These are phyloP conservation scores for Oryzias celebensis DNA, from an alignment of 2,113 vertebrate species.

Conservation along the genomic window DNA sequence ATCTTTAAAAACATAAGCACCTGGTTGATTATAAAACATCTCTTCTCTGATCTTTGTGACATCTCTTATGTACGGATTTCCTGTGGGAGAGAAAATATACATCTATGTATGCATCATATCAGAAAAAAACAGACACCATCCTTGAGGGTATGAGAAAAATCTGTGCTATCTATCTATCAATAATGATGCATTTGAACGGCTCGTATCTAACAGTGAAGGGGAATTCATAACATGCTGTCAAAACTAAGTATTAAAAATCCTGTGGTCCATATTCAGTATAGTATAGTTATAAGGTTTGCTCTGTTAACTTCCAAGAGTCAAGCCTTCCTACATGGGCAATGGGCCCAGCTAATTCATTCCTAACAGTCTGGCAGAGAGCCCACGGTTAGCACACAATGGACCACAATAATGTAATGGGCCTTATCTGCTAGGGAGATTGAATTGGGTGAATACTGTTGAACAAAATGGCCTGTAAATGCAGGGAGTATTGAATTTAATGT, in stretches of 20 bases:
- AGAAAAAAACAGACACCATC: too few species aligned
- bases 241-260: constrained; percentile 27
- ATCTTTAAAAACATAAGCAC: too few species aligned
- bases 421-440: constrained; percentile 65
- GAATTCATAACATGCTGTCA: constrained; percentile 13
- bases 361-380: constrained; percentile 63
- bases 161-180: background rate
- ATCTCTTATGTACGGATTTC: too few species aligned
- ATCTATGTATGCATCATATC: too few species aligned
- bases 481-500: constrained; percentile 69
- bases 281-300: constrained; percentile 31
- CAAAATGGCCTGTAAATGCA: constrained; percentile 70
- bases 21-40: too few species aligned
- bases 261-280: constrained; percentile 28
- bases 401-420: constrained; percentile 73
- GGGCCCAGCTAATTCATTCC: constrained; percentile 73
- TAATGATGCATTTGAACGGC: background rate
- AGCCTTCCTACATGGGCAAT: constrained; percentile 59
- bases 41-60: too few species aligned
- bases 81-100: too few species aligned
- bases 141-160: background rate
- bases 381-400: constrained; percentile 61
- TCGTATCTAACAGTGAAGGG: background rate
- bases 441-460: constrained; percentile 54
- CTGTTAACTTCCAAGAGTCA: constrained; percentile 59